Evolutionary conservation across 2,797 vertebrate genomes (phyloP).

Genomic region (Salarias fasciatus): DNA sequence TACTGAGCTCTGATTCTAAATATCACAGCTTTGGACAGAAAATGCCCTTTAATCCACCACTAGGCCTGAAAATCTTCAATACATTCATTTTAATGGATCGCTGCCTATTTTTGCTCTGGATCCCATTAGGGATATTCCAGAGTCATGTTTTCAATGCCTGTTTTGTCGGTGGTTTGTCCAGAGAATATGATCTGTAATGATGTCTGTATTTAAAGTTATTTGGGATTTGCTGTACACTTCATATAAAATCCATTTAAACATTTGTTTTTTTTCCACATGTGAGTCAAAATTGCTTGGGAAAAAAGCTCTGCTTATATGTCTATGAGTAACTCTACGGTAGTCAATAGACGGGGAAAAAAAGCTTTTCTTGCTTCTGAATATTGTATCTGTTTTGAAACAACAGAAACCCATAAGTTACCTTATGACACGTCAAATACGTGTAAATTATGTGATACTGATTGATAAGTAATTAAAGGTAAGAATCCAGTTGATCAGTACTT

Average conservation of each 20-base stretch:
- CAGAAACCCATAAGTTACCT: no score
- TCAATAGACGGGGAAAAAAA: no score
- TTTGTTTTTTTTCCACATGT: slow-evolving; percentile 14
- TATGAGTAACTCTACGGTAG: no score
- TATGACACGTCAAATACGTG: no score
- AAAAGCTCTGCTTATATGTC: no score
- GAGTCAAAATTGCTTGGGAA: no score
- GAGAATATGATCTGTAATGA: slow-evolving; percentile 15
- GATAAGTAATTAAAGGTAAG: no score
- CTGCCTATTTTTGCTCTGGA: slow-evolving; percentile 14
- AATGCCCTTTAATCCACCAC: slow-evolving; percentile 34
- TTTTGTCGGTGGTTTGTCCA: slow-evolving; percentile 33
- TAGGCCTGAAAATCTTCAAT: slow-evolving; percentile 12
- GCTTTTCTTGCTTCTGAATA: no score
- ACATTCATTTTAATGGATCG: slow-evolving; percentile 19
- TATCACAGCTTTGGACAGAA: slow-evolving; percentile 35
- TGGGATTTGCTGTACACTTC: slow-evolving; percentile 26
- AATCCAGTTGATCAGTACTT: no score
- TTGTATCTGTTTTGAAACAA: no score
- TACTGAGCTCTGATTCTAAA: slow-evolving; percentile 32
- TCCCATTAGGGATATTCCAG: slow-evolving; percentile 16
- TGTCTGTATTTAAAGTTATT: slow-evolving; percentile 28
- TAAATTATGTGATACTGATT: no score
- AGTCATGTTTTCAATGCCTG: slow-evolving; percentile 6
- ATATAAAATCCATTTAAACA: slow-evolving; percentile 14